Base-by-base conservation (phyloP, 2,888 invertebrate genomes). In the Papilio protenor region DNA sequence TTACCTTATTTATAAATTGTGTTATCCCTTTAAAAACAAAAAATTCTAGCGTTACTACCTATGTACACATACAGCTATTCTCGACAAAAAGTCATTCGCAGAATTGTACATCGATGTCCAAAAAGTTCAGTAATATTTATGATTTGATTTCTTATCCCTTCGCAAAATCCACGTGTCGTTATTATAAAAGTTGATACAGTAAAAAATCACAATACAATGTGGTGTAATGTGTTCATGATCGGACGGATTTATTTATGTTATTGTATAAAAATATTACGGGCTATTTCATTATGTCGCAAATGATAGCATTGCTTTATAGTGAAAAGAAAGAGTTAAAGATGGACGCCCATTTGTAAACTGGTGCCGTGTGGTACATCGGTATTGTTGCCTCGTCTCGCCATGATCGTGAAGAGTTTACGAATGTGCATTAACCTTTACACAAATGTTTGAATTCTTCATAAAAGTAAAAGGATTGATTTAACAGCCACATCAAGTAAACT, bases 201-300 rank as follows among this genome's bases (percentile, higher is more conserved):
- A 47, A 47, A 74, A 57, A 74, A 49, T 23, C 49, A 12, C 73
- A 61, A n/a, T 18, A 45, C 11, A 21, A 21, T 69, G 18, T 69
- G 33, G 21, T 73, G n/a, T n/a, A 33, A 52, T 27, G 76, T 78
- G 73, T 57, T 52, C 73, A 76, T 14, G 52, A n/a, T 45, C 75
- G 76, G 78, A 76, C 76, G 76, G 78, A 76, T 70, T 79, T 69
- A 52, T 76, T 76, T 75, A 14, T 52, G 71, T 71, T 55, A 57
- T 64, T 66, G 57, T 66, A 57, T 52, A 66, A 72, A 75, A 75
- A 52, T 55, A 73, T 66, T 66, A 23, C 45, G 40, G 66, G 47
- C 59, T 70, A 52, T 70, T 73, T 47, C 27, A 49, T 12, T 33
- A 23, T 66, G 14, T 59, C 6, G 45, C 40, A 66, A 40, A 45